A percentile compares a stretch with the other conserved stretches of the same genome.
Conservation (phyloP, 2,888 invertebrate genomes). For the Lysandra coridon region DNA sequence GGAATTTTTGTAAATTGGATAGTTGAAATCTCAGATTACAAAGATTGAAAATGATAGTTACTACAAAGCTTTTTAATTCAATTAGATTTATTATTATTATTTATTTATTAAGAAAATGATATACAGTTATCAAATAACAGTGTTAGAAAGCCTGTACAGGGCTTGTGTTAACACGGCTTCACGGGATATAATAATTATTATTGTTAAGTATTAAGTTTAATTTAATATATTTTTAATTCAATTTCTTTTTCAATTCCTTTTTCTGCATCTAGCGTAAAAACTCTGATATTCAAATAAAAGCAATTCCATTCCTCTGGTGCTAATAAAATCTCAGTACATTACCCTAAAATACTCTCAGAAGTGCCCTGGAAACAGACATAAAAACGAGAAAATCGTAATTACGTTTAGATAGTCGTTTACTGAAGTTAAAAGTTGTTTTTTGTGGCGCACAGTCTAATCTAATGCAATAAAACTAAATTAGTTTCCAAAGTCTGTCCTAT, state of each 20-base stretch:
- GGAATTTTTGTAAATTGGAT: too few relatives aligned
- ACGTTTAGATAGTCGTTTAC: constrained; percentile 49
- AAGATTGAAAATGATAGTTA: too few relatives aligned
- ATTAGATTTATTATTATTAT: not conserved
- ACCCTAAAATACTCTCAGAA: constrained; percentile 46
- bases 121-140: too few relatives aligned
- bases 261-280: not conserved
- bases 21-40: too few relatives aligned
- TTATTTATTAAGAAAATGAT: not conserved
- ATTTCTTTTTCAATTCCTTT: too few relatives aligned
- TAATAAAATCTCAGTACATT: constrained; percentile 49
- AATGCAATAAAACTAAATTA: not conserved
- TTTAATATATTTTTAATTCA: too few relatives aligned
- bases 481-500: not conserved
- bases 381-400: constrained; percentile 56
- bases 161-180: too few relatives aligned
- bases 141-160: too few relatives aligned
- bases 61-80: too few relatives aligned
- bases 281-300: constrained; percentile 4
- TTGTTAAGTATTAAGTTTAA: too few relatives aligned
- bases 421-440: constrained; percentile 25
- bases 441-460: not conserved
- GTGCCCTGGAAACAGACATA: constrained; percentile 50
- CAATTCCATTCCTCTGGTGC: constrained; percentile 36
- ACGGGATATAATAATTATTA: too few relatives aligned